Evolutionary conservation across 2,797 vertebrate species (phyloP).

Genomic region (Chaetophractus vellerosus): DNA sequence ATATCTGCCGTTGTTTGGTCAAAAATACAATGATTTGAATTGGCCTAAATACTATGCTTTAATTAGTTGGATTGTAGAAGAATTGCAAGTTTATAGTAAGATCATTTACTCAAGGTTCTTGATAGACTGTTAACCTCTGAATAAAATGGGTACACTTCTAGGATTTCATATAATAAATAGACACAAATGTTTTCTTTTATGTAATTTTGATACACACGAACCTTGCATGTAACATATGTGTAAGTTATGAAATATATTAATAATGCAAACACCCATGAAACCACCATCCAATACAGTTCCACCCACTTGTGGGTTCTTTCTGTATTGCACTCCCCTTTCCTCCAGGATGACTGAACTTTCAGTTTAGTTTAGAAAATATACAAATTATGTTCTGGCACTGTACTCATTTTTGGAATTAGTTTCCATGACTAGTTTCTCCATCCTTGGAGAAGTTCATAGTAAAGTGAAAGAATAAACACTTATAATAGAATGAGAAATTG

Average conservation of each 20-base stretch:
- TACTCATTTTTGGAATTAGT: not conserved
- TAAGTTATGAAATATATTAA: slow-evolving; percentile 8
- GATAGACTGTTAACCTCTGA: not conserved
- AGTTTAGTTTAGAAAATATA: slow-evolving; percentile 7
- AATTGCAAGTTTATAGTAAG: not conserved
- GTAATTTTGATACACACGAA: not conserved
- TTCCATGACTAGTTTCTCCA: not conserved
- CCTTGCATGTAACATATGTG: not conserved
- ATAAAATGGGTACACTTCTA: not conserved
- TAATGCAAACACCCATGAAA: not conserved
- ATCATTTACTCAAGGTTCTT: not conserved
- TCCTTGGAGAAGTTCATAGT: not conserved
- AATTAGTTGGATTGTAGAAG: not conserved
- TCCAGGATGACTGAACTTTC: not conserved
- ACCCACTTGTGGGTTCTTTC: not conserved
- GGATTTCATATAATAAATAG: not conserved
- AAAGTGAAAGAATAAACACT: not conserved
- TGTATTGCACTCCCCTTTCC: not conserved
- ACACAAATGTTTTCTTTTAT: not conserved
- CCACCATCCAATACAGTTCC: not conserved
- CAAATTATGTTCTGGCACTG: not conserved
- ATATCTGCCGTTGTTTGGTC: slow-evolving; percentile 32
- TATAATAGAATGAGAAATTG: not conserved
- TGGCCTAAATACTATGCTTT: not conserved
- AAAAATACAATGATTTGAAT: not conserved